Evolutionary conservation across 2,113 vertebrate species (phyloP).

Genomic region (Poeciliopsis retropinna): DNA sequence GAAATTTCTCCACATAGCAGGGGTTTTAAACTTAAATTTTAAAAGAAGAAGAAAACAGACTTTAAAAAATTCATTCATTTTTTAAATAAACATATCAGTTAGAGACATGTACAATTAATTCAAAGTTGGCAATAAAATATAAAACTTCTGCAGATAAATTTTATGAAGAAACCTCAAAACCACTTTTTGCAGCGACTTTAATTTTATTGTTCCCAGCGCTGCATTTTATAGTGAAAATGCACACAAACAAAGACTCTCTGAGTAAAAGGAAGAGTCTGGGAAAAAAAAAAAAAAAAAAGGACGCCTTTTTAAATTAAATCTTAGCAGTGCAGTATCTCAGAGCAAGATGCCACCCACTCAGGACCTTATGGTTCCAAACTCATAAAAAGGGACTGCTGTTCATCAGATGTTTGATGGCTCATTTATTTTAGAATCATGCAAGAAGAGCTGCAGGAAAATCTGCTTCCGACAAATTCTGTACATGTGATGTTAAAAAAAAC

Average conservation of each 20-base stretch:
- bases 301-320: slow-evolving; percentile 15
- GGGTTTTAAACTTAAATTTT: too few species aligned
- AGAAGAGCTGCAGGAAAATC: slow-evolving; percentile 15
- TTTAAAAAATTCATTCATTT: too few species aligned
- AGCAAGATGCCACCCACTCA: slow-evolving; percentile 35
- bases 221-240: not conserved
- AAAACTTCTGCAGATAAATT: too few species aligned
- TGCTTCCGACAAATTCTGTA: slow-evolving; percentile 20
- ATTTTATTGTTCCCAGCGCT: not conserved
- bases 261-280: not conserved
- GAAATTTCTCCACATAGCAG: too few species aligned
- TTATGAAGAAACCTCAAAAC: too few species aligned
- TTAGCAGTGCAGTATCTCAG: slow-evolving; percentile 16
- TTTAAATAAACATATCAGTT: too few species aligned
- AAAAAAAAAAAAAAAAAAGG: not conserved
- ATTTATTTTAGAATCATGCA: slow-evolving; percentile 16
- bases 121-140: too few species aligned
- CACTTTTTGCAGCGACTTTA: not conserved
- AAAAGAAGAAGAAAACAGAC: too few species aligned
- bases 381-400: slow-evolving; percentile 32
- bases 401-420: slow-evolving; percentile 4
- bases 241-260: not conserved
- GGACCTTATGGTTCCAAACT: slow-evolving; percentile 14
- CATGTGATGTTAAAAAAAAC: slow-evolving; percentile 1
- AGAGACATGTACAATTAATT: too few species aligned